A percentile compares a stretch with the other conserved stretches of the same genome.
Evolutionary conservation across 1,140 invertebrate species (phyloP).

Genomic region (Leptinotarsa lineolata): DNA sequence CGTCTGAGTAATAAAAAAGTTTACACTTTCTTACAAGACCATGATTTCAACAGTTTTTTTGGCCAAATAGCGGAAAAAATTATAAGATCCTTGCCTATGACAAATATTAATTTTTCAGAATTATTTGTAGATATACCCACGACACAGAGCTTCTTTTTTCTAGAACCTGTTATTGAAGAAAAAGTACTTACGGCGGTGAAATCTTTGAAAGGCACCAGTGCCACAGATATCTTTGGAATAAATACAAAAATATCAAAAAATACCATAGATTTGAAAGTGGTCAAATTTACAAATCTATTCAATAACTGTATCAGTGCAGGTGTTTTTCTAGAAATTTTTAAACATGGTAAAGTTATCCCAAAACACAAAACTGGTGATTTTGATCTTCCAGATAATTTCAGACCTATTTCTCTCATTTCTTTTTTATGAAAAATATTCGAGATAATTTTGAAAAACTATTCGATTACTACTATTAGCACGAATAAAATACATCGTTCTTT

Average conservation of each 20-base stretch:
- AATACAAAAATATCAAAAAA: not conserved
- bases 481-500: too few species aligned
- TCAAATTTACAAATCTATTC: too few species aligned
- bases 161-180: not conserved
- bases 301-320: too few species aligned
- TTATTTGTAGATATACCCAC: not conserved
- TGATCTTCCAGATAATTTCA: too few species aligned
- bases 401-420: too few species aligned
- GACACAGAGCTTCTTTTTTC: not conserved
- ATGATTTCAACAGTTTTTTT: not conserved
- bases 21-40: not conserved
- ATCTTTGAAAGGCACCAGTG: too few species aligned
- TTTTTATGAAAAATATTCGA: too few species aligned
- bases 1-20: conserved; percentile 1
- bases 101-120: not conserved
- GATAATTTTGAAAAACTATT: too few species aligned
- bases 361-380: too few species aligned
- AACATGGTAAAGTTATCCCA: too few species aligned
- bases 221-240: not conserved
- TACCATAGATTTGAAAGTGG: not conserved
- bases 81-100: not conserved
- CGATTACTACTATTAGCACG: too few species aligned
- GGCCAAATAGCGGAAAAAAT: not conserved
- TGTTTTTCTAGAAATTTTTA: too few species aligned
- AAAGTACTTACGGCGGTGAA: not conserved